Evolutionary conservation across 1,140 invertebrate genomes (phyloP), one percentile per base, ranked within the genome.

Genomic region (Polypedilum vanderplanki): DNA sequence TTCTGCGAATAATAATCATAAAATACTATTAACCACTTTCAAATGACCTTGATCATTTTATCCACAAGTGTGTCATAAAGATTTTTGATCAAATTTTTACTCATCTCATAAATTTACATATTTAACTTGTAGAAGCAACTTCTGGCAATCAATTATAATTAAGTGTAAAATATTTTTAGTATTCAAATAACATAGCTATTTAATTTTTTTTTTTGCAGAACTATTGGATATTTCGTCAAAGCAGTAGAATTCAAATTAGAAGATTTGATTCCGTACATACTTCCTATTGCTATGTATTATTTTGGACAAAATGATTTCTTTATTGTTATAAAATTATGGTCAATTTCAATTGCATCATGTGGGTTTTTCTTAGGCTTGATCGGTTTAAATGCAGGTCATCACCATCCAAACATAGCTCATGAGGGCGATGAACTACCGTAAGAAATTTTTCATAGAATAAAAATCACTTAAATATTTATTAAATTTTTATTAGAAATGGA

Each of bases 381-480:
- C 67, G 92, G 90, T 3, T 76, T 92, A 0, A 92, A 89, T 80
- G 93, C 91, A 5, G 91, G 88, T 57, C 93, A 95, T 86, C 92
- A 94, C 82, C 91, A 93, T 83, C 91, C 92, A 0, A 86, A 92
- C 40, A 12, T 57, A 74, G 93, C 92, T 80, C 93, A 94, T 78
- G 92, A 94, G 79, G 92, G 93, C 4, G 93, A 95, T 80, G 81
- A 85, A 76, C 80, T 87, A 64, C 84, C 84, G 86, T 57, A 15
- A 57, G 46, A 57, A 46, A 15, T 9, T 46, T 46, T 46, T 46
- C 8, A 46, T 12, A 41, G 10, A 46, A 46, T 46, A 46, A 46
- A 46, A 46, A 46, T 15, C 10, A 4, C 12, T 57, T 57, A 15
- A 46, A 46, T 3, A 3, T 46, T 57, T n/a, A 57, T 15, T 57